Base-by-base conservation (phyloP, 2,113 vertebrate genomes). In the Cyprinodon variegatus region DNA sequence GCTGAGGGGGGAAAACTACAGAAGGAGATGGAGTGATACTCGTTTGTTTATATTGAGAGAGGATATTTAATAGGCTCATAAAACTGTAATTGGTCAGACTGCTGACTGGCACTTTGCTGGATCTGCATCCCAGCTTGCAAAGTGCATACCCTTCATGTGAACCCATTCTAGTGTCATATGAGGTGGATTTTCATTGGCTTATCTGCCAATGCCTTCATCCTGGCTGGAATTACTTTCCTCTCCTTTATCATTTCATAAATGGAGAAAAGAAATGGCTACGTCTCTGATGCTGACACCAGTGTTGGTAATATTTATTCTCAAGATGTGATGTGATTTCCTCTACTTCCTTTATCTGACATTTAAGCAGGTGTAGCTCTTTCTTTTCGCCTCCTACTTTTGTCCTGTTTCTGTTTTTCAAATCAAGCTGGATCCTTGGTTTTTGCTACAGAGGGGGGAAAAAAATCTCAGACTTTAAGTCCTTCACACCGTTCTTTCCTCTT, bases 1-100 rank as follows among this genome's bases (percentile, higher is more conserved):
- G 69, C 67, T 75, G 72, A 72, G 65, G 63, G 62, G 74, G 79
- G 62, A 66, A 29, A 65, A 9, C 50, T 73, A 83, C 78, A 83
- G 80, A 86, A 77, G 70, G 76, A 82, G 85, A 86, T 64, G 57
- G 62, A 90, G 70, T 13, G 77, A 85, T 86, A 61, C 72, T 67
- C 60, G 48, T 88, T 78, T 88, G 78, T 91, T 91, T 90, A 76
- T 82, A 80, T 88, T 91, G 57, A 86, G 82, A 77, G 76, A 83
- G 70, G 74, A 89, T 86, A 82, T 88, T 87, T 80, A 90, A 83
- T 83, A 74, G 74, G 85, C 43, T 64, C 15, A 81, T 90, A 80
- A 89, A 78, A 74, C 72, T 60, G 69, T 83, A 81, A 87, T 90
- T 86, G 75, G 74, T 72, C 61, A 82, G 89, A 87, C 76, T 84